phyloP scores from a whole-genome alignment of 92 coral and sea anemone genomes.

The Siderastrea siderea region DNA sequence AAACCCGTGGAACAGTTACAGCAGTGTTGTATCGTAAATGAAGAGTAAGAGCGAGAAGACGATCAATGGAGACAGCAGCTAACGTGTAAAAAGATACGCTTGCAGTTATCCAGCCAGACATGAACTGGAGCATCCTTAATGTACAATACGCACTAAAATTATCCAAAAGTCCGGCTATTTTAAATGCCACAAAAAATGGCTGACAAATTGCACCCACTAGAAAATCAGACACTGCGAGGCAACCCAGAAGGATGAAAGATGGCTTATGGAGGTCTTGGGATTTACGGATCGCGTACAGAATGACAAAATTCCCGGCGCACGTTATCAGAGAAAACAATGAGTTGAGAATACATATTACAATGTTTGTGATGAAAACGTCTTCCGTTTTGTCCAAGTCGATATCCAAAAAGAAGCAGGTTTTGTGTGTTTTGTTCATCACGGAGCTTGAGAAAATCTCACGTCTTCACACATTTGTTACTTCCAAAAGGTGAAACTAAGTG shows the following conservation, averaged over 20 bases:
- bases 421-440: neutral
- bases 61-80: conserved; percentile 31
- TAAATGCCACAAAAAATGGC: conserved; percentile 37
- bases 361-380: conserved; percentile 1
- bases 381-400: neutral
- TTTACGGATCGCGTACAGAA: conserved; percentile 22
- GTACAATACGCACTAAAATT: conserved; percentile 8
- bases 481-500: too few species aligned
- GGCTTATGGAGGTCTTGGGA: neutral
- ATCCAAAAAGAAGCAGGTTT: neutral
- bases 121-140: neutral
- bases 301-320: neutral
- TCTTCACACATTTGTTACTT: too few species aligned
- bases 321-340: conserved; percentile 25
- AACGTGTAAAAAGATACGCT: conserved; percentile 44
- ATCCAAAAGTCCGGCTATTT: conserved; percentile 22
- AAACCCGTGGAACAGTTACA: conserved; percentile 7
- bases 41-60: conserved; percentile 41
- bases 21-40: conserved; percentile 42
- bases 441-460: neutral
- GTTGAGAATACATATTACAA: conserved; percentile 15
- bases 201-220: conserved; percentile 39
- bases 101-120: conserved; percentile 38
- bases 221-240: conserved; percentile 44
- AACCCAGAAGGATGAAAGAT: conserved; percentile 31